Evolutionary conservation across 2,113 vertebrate genomes (phyloP).

Genomic region (Pseudopodoces humilis): DNA sequence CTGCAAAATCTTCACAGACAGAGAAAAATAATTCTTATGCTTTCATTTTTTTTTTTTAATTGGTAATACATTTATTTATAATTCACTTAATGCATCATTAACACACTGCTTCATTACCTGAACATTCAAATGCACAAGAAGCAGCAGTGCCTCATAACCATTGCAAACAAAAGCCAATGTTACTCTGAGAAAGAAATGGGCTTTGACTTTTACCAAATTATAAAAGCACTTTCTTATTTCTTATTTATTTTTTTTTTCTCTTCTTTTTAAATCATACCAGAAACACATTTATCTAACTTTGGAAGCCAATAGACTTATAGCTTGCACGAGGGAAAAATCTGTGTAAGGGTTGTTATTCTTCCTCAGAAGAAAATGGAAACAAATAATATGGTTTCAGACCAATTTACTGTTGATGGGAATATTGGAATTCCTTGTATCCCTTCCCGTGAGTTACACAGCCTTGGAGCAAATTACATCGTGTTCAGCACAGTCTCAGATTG

Average conservation of each 20-base stretch:
- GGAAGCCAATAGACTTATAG: not conserved
- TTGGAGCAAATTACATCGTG: not conserved
- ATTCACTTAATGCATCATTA: not conserved
- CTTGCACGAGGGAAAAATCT: not conserved
- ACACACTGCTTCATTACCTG: not conserved
- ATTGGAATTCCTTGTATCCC: slow-evolving; percentile 25
- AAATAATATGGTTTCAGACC: slow-evolving; percentile 37
- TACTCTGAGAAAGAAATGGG: not conserved
- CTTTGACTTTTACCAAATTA: not conserved
- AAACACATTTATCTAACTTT: slow-evolving; percentile 13
- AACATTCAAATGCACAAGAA: not conserved
- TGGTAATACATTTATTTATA: not conserved
- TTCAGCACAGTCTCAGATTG: not conserved
- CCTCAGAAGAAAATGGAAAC: slow-evolving; percentile 30
- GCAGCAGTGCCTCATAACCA: not conserved
- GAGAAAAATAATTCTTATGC: not conserved
- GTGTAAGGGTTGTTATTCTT: slow-evolving; percentile 1
- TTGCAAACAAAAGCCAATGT: not conserved
- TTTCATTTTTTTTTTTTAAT: not conserved
- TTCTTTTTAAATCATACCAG: not conserved
- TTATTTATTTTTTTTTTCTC: not conserved
- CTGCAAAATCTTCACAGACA: not conserved
- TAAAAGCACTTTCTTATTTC: not conserved
- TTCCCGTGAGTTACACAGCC: not conserved
- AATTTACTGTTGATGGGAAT: slow-evolving; percentile 13